Base-by-base conservation (phyloP, 2,888 invertebrate genomes). In the Sympetrum striolatum region DNA sequence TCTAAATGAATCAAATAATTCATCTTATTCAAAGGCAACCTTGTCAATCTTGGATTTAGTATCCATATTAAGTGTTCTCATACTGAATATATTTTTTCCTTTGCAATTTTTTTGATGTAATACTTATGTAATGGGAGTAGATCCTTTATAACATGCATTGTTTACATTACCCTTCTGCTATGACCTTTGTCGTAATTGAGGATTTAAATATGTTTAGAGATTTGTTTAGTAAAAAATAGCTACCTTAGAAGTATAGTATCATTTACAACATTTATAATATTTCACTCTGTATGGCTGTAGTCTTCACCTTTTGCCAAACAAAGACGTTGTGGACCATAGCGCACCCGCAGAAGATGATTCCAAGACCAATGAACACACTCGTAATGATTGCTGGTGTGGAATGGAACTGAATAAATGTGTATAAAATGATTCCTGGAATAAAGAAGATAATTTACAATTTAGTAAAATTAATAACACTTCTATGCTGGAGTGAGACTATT, bases 301-400 rank as follows among this genome's bases (percentile, higher is more conserved):
- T 91, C 92, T 93, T 93, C 92, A 95, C 95, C 93, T 96, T 97
- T 94, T 98, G 98, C 98, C 98, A 98, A 90, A 98, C 96, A 94
- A 98, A 98, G 22, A 98, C 98, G 94, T 98, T 98, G 94, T 98
- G 98, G 31, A 98, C 97, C 96, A 98, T 97, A 37, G 98, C 98
- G 93, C 97, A 97, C 92, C 98, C 97, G 93, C 98, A 98, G 94
- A 98, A 98, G 80, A 98, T 96, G 91, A 98, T 97, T 2, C 98
- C 98, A 31, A 98, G 95, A n/a, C 98, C 98, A 91, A 98, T 97
- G 93, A 98, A 96, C 2, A 97, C 96, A 92, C 98, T 98, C 25
- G 98, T 98, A 90, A 98, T 97, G 92, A 98, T 97, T 37, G 98
- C 98, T 14, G 98, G 97, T 25, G 98, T 98, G 35, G 98, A 97